phyloP scores from a whole-genome alignment of 2,113 vertebrate species.

The Esox niger region DNA sequence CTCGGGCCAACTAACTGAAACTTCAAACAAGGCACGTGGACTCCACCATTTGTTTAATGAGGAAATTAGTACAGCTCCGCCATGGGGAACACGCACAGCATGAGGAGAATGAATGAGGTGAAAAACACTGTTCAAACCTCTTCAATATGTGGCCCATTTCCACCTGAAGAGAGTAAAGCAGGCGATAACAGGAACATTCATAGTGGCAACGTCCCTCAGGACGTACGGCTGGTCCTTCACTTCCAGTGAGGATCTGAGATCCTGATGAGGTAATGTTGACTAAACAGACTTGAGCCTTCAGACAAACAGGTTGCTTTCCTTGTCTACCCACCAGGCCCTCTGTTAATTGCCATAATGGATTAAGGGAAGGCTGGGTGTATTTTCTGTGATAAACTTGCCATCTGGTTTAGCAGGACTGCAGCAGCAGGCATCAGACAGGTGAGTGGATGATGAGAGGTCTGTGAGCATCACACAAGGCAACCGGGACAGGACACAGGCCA shows the following conservation, averaged over 20 bases:
- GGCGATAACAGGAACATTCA: background rate
- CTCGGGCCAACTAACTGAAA: background rate
- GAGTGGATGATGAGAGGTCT: background rate
- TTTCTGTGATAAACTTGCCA: conserved; percentile 78
- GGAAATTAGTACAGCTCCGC: conserved; percentile 4
- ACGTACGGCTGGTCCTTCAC: background rate
- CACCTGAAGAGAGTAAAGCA: background rate
- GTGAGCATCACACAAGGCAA: background rate
- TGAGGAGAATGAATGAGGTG: background rate
- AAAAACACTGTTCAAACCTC: background rate
- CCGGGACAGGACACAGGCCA: background rate
- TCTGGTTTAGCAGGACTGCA: conserved; percentile 76
- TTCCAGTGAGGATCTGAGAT: conserved; percentile 15
- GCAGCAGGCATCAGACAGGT: conserved; percentile 56
- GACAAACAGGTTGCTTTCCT: conserved; percentile 64
- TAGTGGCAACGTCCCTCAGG: background rate
- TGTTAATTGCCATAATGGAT: conserved; percentile 83
- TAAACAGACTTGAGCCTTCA: conserved; percentile 30
- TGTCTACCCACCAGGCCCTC: conserved; percentile 69
- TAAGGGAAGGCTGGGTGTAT: conserved; percentile 80
- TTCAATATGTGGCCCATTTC: conserved; percentile 10
- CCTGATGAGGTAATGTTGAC: conserved; percentile 32
- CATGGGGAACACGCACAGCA: background rate
- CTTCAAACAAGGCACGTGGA: background rate
- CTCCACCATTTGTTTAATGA: background rate